phyloP scores from a whole-genome alignment of 1,140 invertebrate genomes.

The Zaprionus camerounensis region DNA sequence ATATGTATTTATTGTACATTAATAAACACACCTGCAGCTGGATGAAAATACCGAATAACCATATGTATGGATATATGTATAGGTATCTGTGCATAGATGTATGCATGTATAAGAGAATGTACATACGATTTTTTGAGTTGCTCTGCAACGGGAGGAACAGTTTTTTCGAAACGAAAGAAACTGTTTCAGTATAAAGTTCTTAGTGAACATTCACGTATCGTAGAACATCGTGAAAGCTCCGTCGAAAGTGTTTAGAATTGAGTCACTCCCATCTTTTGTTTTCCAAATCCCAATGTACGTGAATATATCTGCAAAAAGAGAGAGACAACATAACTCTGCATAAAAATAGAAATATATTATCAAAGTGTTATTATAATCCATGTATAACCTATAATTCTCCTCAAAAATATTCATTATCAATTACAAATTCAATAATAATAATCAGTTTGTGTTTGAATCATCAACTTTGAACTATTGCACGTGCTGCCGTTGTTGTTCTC shows the following conservation, averaged over 20 bases:
- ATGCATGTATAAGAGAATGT: slow-evolving; percentile 3
- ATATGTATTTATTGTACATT: too few relatives aligned
- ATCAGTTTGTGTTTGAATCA: neutral
- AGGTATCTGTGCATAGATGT: neutral
- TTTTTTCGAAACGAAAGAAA: slow-evolving; percentile 30
- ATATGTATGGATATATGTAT: neutral
- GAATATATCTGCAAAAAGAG: slow-evolving; percentile 1
- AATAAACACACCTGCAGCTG: too few relatives aligned
- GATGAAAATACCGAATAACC: neutral
- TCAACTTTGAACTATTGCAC: neutral
- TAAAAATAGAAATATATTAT: slow-evolving; percentile 33
- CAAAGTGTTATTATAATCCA: slow-evolving; percentile 4
- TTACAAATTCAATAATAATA: neutral
- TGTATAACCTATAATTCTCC: neutral
- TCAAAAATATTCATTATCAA: too few relatives aligned
- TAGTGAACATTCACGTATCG: slow-evolving; percentile 38
- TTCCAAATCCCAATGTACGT: slow-evolving; percentile 17
- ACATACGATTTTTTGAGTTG: slow-evolving; percentile 3
- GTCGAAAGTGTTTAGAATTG: slow-evolving; percentile 19
- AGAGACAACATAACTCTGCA: slow-evolving; percentile 7
- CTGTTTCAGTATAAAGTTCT: slow-evolving; percentile 45
- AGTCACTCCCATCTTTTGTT: slow-evolving; percentile 33
- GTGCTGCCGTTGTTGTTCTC: neutral
- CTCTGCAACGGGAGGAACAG: slow-evolving; percentile 3
- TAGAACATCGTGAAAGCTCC: slow-evolving; percentile 42